These are phyloP conservation scores for Crocodylus rhombifer DNA, from an alignment of 2,797 vertebrate genomes.

Conservation along the genomic window DNA sequence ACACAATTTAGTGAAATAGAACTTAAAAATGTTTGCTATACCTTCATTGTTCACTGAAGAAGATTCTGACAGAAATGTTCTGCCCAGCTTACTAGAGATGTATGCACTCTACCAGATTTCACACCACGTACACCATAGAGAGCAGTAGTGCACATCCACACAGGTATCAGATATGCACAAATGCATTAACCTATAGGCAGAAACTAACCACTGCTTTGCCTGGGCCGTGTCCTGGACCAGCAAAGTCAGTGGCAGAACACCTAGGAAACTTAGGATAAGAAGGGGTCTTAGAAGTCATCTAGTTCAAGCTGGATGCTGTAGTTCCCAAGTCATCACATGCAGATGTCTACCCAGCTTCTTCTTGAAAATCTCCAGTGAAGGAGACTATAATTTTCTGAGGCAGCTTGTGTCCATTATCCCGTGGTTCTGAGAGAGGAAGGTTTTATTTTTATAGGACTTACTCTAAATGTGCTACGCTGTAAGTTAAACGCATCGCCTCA, in stretches of 20 bases:
- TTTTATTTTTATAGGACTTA: too few species aligned
- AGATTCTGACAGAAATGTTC: background rate
- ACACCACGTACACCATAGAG: background rate
- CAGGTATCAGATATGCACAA: background rate
- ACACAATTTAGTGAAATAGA: background rate
- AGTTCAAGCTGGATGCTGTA: too few species aligned
- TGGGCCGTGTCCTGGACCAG: background rate
- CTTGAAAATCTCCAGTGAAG: too few species aligned
- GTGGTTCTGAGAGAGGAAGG: too few species aligned
- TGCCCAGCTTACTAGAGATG: constrained; percentile 15
- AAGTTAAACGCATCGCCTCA: too few species aligned
- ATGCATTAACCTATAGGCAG: background rate
- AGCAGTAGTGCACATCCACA: background rate
- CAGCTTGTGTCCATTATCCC: too few species aligned
- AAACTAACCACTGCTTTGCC: background rate
- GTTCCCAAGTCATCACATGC: too few species aligned
- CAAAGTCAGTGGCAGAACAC: background rate
- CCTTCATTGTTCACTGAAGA: background rate
- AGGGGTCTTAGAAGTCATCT: too few species aligned
- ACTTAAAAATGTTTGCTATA: background rate
- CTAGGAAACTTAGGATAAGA: background rate
- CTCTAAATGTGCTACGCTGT: too few species aligned
- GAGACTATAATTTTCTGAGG: too few species aligned
- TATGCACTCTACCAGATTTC: constrained; percentile 2
- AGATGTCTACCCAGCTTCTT: too few species aligned